Evolutionary conservation across 1,140 invertebrate species (phyloP), one percentile per base, ranked within the genome.

Genomic region (Bacillus rossius): DNA sequence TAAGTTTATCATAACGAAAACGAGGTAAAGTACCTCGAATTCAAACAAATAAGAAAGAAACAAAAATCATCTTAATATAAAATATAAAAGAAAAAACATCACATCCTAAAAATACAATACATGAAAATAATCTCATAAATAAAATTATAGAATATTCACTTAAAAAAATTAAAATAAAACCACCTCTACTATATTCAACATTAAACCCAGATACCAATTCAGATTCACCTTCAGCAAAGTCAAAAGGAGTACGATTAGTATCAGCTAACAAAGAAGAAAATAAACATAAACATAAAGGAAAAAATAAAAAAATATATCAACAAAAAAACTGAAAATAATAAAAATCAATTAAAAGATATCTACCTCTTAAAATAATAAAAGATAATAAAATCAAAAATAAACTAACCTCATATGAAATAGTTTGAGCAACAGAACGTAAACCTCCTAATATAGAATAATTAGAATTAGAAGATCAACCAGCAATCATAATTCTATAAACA

Each of bases 121-220:
- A 51, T 74, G 77, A 75, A 69, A 83, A 69, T 70, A 82, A 66
- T 61, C 75, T 81, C 71, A 85, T 79, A 80, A 86, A 83, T 73
- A 86, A 74, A 79, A 88, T 84, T 71, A 73, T 83, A 40, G 70
- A 68, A 80, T 88, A 88, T 67, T 88, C 84, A 37, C 77, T 74
- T 71, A 88, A 77, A 87, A n/a, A 87, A 80, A 88, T 80, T 72
- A 87, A 77, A 61, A 81, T 79, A 85, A 88, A 88, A n/a, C 72
- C 72, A 0, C 77, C 75, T 69, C 78, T 78, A 75, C 78, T 77
- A 79, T 85, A 88, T 64, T 89, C 85, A 69, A 82, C 73, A 82
- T 88, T 88, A 86, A 85, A 89, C 8, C 85, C 85, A 25, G 83
- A 89, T 65, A 88, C 83, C 77, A 88, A 79, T 70, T 89, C 85